A percentile compares a stretch with the other conserved stretches of the same genome.
Conservation (phyloP, 2,888 invertebrate genomes). For the Papilio protenor region DNA sequence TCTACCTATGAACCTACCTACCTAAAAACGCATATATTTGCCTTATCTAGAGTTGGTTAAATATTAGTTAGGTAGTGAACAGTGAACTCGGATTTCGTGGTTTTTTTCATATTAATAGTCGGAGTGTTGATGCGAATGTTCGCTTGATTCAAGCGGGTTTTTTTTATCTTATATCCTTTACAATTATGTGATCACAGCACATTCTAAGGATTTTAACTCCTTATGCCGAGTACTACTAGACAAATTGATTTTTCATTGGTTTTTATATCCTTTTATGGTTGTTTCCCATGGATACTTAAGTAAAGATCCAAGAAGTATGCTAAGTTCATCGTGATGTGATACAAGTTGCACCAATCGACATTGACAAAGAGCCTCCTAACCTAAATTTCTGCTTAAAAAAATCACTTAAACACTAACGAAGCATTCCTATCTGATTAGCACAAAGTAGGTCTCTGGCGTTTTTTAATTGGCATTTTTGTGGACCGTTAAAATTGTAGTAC, state of each 20-base stretch:
- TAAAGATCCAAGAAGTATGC: too few relatives aligned
- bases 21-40: slow-evolving; percentile 79
- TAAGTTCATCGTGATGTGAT: too few relatives aligned
- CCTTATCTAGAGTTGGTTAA: slow-evolving; percentile 80
- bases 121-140: slow-evolving; percentile 65
- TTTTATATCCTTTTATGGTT: too few relatives aligned
- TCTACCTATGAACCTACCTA: too few relatives aligned
- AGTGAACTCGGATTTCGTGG: slow-evolving; percentile 64
- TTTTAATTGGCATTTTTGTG: slow-evolving; percentile 41
- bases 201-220: too few relatives aligned
- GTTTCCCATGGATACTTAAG: too few relatives aligned
- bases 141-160: slow-evolving; percentile 56
- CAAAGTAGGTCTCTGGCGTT: slow-evolving; percentile 31
- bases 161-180: too few relatives aligned
- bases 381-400: slow-evolving; percentile 8
- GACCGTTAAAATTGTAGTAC: slow-evolving; percentile 37
- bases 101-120: slow-evolving; percentile 71
- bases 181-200: too few relatives aligned
- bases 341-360: neutral
- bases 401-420: slow-evolving; percentile 52
- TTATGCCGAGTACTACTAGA: too few relatives aligned
- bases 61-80: slow-evolving; percentile 75
- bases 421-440: slow-evolving; percentile 54
- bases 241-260: too few relatives aligned
- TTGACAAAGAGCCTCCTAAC: neutral